These are phyloP conservation scores for Paguma larvata DNA, from an alignment of 2,797 vertebrate genomes.

Conservation along the genomic window DNA sequence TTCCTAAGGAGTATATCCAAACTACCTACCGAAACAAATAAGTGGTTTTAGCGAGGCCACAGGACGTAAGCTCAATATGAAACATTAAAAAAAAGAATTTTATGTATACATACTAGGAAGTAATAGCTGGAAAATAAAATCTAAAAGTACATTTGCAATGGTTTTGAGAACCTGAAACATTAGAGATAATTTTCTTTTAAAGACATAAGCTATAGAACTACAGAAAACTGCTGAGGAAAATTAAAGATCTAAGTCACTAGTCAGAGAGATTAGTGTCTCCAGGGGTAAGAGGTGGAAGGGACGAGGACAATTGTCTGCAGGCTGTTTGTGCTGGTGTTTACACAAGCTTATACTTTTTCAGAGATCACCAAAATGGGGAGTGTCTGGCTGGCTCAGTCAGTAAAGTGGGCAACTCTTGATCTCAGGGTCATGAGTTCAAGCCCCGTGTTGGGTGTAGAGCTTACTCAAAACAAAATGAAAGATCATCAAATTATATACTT, in stretches of 20 bases:
- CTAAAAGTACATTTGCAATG: not conserved
- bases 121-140: not conserved
- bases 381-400: not conserved
- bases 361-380: not conserved
- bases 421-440: not conserved
- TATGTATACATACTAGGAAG: not conserved
- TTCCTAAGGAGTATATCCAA: not conserved
- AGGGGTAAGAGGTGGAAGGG: too few species aligned
- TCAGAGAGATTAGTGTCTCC: not conserved
- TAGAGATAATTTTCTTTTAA: not conserved
- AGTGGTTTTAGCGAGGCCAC: not conserved
- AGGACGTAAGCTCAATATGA: not conserved
- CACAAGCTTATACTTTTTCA: too few species aligned
- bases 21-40: not conserved
- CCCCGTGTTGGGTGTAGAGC: not conserved
- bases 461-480: not conserved
- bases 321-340: too few species aligned
- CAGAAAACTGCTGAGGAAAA: not conserved
- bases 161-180: not conserved
- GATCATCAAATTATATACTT: too few species aligned
- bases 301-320: accelerated
- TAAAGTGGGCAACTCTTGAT: not conserved
- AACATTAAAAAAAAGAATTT: not conserved
- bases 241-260: not conserved
- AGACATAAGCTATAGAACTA: not conserved